Base-by-base conservation (phyloP, 1,140 invertebrate genomes). In the Drosophila ficusphila region DNA sequence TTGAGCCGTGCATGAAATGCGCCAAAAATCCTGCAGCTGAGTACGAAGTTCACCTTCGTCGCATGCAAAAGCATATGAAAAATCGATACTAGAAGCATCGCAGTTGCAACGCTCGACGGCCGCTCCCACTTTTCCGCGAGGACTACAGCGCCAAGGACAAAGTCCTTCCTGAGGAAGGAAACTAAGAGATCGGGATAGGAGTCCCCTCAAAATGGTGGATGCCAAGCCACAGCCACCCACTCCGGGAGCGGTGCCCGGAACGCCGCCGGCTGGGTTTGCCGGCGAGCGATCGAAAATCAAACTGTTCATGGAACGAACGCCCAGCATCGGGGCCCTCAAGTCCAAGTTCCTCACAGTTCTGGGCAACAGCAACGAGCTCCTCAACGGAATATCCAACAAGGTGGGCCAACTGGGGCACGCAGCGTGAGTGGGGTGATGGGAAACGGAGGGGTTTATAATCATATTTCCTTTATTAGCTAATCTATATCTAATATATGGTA, bases 361-460 rank as follows among this genome's bases (percentile, higher is more conserved):
- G 14, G 92, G 91, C 18, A 92, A 91, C 61, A 92, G 92, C 60
- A 92, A 92, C 36, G 92, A 92, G 61, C 75, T 92, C 42, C 85
- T 92, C 25, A 92, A 90, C 49, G 92, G 91, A 23, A 90, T 92
- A 68, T 92, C 92, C 29, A 92, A 92, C 69, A 92, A 91, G 91
- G 92, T 92, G 72, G 47, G 53, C 0, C 11, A 27, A 5, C 9
- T 25, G 21, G 44, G 19, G 29, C 19, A 39, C 7, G 1, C 8
- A 39, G 12, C 39, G 52, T 34, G 61, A 51, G 36, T 58, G n/a
- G 6, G 27, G 27, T 0, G 7, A 27, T 8, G 25, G 5, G 7
- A 27, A 27, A 0, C 6, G 25, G 6, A 27, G n/a, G n/a, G n/a
- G n/a, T n/a, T n/a, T n/a, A n/a, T n/a, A n/a, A n/a, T n/a, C n/a